phyloP scores from a whole-genome alignment of 1,140 invertebrate species.

The Dendroctonus valens region DNA sequence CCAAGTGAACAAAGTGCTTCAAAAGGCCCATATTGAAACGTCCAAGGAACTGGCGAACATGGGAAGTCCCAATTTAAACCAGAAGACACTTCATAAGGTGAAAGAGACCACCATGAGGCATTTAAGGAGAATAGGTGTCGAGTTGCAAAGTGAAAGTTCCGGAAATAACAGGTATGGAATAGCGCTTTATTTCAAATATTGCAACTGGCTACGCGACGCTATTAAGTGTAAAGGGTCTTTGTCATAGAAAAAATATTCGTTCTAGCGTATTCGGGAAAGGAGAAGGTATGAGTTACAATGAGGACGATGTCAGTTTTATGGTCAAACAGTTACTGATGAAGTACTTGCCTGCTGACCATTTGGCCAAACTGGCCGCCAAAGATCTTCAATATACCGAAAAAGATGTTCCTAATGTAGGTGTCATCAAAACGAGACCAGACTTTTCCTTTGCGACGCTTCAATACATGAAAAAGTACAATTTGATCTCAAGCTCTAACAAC shows the following conservation, averaged over 20 bases:
- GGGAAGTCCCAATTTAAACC: slow-evolving; percentile 39
- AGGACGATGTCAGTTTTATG: slow-evolving; percentile 45
- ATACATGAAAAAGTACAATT: slow-evolving; percentile 65
- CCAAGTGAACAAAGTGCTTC: slow-evolving; percentile 57
- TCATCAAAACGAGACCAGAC: slow-evolving; percentile 48
- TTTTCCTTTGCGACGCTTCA: slow-evolving; percentile 65
- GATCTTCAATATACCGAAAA: slow-evolving; percentile 1
- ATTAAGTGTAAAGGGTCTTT: too few species aligned
- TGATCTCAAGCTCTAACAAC: slow-evolving; percentile 13
- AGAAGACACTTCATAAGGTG: slow-evolving; percentile 48
- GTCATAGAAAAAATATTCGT: too few species aligned
- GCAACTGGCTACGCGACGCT: neutral
- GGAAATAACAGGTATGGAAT: slow-evolving; percentile 19
- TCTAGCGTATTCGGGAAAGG: too few species aligned
- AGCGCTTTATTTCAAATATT: neutral
- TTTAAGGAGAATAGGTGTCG: slow-evolving; percentile 53
- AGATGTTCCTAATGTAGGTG: slow-evolving; percentile 2
- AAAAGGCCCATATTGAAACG: slow-evolving; percentile 47
- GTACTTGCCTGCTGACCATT: slow-evolving; percentile 59
- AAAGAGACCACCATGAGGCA: slow-evolving; percentile 55
- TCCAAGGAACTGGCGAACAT: slow-evolving; percentile 33
- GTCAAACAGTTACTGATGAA: slow-evolving; percentile 65
- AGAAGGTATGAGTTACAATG: slow-evolving; percentile 17
- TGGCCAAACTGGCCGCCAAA: slow-evolving; percentile 48
- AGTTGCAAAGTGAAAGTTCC: slow-evolving; percentile 41